phyloP scores from a whole-genome alignment of 2,113 vertebrate genomes.

The Fulica atra region DNA sequence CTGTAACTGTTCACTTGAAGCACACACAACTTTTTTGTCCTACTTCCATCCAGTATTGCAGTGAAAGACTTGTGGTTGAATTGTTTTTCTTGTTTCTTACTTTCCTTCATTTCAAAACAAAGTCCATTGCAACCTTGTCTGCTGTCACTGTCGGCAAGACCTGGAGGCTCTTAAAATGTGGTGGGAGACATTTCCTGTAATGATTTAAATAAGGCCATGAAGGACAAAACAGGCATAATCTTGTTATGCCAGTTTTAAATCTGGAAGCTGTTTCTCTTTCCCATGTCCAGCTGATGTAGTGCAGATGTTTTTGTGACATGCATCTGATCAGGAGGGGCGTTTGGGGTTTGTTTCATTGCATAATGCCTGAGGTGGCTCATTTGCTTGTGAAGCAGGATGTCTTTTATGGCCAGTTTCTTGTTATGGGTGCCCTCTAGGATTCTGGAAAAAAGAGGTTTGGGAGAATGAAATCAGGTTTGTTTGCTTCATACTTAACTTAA shows the following conservation, averaged over 20 bases:
- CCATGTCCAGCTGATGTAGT: neutral
- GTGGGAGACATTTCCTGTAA: neutral
- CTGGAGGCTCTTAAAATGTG: neutral
- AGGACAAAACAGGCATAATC: neutral
- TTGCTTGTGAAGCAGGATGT: neutral
- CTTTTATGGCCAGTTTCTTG: neutral
- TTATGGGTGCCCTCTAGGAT: neutral
- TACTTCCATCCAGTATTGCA: neutral
- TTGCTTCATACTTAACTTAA: neutral
- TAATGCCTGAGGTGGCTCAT: neutral
- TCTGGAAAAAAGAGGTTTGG: neutral
- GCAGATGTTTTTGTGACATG: neutral
- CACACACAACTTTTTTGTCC: neutral
- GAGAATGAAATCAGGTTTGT: neutral
- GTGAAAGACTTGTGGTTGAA: neutral
- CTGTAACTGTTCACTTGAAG: neutral
- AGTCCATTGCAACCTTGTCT: neutral
- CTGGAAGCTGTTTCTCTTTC: neutral
- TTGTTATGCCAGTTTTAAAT: neutral
- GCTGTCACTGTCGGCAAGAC: neutral
- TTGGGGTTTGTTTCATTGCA: neutral
- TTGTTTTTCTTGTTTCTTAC: neutral
- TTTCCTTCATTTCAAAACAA: neutral
- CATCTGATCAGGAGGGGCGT: neutral
- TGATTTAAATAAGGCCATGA: neutral